Base-by-base conservation (phyloP, 2,888 invertebrate genomes). In the Trissoscelio sp. region DNA sequence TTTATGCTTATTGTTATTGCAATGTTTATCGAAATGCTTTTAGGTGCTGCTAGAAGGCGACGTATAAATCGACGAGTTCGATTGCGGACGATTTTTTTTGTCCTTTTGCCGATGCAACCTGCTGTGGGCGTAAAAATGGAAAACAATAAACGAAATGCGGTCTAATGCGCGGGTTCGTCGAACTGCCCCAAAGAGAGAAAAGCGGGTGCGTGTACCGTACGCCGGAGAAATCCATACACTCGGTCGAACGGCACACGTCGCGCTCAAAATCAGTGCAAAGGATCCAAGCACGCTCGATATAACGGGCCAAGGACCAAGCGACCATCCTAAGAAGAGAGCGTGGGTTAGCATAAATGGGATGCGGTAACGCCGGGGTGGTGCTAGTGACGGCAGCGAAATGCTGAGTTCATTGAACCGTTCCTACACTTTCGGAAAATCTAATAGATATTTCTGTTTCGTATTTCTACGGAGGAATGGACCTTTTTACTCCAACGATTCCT, bases 341-440 rank as follows among this genome's bases (percentile, higher is more conserved):
- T 73, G 72, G 81, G 72, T 67, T 82, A 83, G 81, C 72, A 81
- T 79, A 84, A 85, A 83, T 70, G 74, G 78, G 75, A 81, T 82
- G 83, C 69, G 78, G 72, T 66, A 82, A 70, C 58, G 74, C 58
- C 39, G 78, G 69, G 64, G 28, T 77, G 72, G 66, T 74, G 69
- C 62, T 69, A 58, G 62, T 67, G 58, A 66, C 73, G 67, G 46
- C 58, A 66, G 51, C 64, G 55, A 73, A 82, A 83, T 83, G 70
- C 66, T 48, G 84, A 85, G 89, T 88, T 89, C 87, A 84, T 89
- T 89, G 88, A 88, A 88, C 88, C 85, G 48, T 58, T 73, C 24
- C 58, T 22, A 44, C 62, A 42, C 66, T 72, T 79, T 58, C 42
- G 37, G 24, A 48, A 79, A 79, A 46, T 58, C 66, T 73, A 67